Percentiles rank a stretch among this genome's conserved stretches.
phyloP scores from a whole-genome alignment of 2,888 invertebrate species.

The Rhogogaster chlorosoma region DNA sequence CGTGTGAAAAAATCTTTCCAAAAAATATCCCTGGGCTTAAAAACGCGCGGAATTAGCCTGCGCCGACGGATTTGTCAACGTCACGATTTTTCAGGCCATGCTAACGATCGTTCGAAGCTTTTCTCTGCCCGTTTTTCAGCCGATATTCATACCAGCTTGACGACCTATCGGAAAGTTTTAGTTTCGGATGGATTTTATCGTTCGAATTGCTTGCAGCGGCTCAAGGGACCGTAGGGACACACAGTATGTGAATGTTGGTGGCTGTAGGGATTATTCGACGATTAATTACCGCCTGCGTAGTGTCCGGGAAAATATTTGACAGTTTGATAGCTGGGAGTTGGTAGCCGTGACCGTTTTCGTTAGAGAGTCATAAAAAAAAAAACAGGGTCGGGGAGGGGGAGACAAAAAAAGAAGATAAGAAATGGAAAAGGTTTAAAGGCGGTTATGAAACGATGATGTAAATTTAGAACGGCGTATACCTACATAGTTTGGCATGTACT shows the following conservation, averaged over 20 bases:
- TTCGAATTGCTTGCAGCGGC: too few relatives aligned
- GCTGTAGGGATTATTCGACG: too few relatives aligned
- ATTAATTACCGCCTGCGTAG: neutral
- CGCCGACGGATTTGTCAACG: neutral
- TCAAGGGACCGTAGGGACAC: too few relatives aligned
- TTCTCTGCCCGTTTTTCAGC: too few relatives aligned
- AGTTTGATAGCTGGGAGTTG: neutral
- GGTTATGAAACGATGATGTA: conserved; percentile 2
- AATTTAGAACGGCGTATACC: neutral
- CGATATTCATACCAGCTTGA: too few relatives aligned
- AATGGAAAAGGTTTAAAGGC: neutral
- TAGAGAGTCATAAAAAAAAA: neutral
- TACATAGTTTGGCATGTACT: neutral
- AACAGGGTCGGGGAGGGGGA: neutral
- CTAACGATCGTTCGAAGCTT: too few relatives aligned
- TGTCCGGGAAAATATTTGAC: neutral
- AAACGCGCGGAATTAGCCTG: neutral
- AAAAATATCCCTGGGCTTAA: neutral
- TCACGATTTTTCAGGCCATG: neutral
- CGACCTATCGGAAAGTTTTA: too few relatives aligned
- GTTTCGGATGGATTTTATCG: too few relatives aligned
- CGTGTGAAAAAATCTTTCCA: neutral
- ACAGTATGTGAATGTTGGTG: too few relatives aligned
- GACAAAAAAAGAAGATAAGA: neutral
- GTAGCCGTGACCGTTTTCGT: neutral